Evolutionary conservation across 2,113 vertebrate genomes (phyloP).

Genomic region (Perca schrenkii): DNA sequence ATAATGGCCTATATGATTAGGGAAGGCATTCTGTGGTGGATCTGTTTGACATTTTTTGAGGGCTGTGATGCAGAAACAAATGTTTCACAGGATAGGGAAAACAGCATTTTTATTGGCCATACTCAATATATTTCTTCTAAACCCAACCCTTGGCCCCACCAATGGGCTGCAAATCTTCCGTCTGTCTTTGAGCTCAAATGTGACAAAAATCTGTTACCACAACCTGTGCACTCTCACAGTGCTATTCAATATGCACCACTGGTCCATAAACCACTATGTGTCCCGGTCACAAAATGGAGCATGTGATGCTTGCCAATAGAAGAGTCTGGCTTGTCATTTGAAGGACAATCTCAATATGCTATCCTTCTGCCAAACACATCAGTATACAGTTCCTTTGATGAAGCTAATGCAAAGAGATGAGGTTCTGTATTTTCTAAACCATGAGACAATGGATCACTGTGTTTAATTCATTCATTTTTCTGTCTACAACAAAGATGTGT

Average conservation of each 20-base stretch:
- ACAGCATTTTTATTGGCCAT: background rate
- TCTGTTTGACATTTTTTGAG: background rate
- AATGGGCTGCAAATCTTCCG: background rate
- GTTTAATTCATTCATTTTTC: conserved; percentile 12
- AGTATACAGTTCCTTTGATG: conserved; percentile 19
- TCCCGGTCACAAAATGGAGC: background rate
- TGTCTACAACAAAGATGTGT: conserved; percentile 21
- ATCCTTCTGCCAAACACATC: background rate
- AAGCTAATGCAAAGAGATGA: conserved; percentile 25
- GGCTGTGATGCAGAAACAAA: conserved; percentile 2
- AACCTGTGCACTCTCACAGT: background rate
- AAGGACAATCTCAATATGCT: conserved; percentile 11
- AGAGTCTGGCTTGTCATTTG: conserved; percentile 2
- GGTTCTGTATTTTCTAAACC: conserved; percentile 13
- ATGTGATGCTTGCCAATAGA: conserved; percentile 5
- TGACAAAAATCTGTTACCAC: background rate
- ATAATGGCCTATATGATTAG: no score
- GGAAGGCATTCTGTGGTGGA: no score
- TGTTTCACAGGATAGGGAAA: background rate
- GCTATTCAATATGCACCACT: background rate
- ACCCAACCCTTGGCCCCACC: background rate
- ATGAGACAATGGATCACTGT: conserved; percentile 11
- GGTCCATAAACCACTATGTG: background rate
- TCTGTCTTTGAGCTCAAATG: background rate
- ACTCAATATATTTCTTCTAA: background rate